Conservation (phyloP, 2,113 vertebrate genomes). For the Silurus glanis region DNA sequence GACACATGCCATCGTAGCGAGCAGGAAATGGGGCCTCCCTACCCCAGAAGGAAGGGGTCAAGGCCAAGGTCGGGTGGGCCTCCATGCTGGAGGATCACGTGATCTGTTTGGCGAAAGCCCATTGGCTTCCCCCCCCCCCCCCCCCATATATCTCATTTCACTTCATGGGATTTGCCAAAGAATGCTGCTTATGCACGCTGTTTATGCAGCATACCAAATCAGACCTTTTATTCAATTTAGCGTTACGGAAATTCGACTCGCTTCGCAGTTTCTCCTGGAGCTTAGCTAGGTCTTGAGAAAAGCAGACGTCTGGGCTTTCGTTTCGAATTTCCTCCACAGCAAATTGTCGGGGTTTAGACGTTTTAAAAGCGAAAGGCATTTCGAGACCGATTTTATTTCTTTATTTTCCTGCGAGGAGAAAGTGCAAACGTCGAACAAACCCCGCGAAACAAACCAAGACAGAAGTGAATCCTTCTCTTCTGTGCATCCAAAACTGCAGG, state of each 20-base stretch:
- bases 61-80: conserved; percentile 52
- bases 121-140: conserved; percentile 33
- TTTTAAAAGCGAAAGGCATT: conserved; percentile 20
- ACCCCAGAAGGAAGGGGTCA: conserved; percentile 44
- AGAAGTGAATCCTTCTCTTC: background rate
- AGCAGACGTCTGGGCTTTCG: background rate
- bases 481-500: background rate
- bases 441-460: conserved; percentile 8
- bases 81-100: conserved; percentile 43
- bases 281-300: background rate
- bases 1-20: conserved; percentile 31
- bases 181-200: conserved; percentile 43
- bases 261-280: background rate
- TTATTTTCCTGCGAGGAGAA: conserved; percentile 17
- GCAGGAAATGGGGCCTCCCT: conserved; percentile 50
- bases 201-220: conserved; percentile 28
- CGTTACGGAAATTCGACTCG: conserved; percentile 19
- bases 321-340: conserved; percentile 1
- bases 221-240: conserved; percentile 28
- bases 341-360: background rate
- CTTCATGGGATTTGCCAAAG: conserved; percentile 30
- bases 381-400: background rate
- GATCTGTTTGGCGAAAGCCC: conserved; percentile 22
- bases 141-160: conserved; percentile 13
- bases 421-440: conserved; percentile 20